Conservation (phyloP, 2,888 invertebrate genomes). For the Iselma pallidipennis region DNA sequence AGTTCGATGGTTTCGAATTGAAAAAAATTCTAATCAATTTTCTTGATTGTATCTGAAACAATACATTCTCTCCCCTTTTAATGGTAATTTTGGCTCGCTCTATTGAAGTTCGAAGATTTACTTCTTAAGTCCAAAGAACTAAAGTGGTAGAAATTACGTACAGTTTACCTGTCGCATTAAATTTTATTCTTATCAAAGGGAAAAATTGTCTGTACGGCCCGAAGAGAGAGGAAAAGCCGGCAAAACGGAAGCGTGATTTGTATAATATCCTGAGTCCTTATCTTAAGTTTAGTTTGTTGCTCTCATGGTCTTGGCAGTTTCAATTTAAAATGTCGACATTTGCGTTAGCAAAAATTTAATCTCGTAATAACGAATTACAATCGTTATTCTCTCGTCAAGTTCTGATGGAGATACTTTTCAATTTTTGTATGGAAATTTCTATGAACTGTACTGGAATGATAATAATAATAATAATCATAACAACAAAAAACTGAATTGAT, state of each 20-base stretch:
- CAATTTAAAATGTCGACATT: constrained; percentile 28
- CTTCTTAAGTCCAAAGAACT: no score
- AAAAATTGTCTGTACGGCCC: constrained; percentile 6
- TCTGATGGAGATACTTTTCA: constrained; percentile 17
- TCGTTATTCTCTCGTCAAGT: constrained; percentile 23
- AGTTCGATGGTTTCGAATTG: no score
- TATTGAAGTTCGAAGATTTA: no score
- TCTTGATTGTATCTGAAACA: no score
- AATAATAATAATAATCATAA: constrained; percentile 13
- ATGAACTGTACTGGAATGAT: constrained; percentile 9
- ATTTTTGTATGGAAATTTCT: constrained; percentile 20
- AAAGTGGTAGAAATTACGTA: not conserved
- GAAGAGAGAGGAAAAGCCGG: constrained; percentile 6
- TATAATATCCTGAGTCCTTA: constrained; percentile 26
- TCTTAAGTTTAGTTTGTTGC: constrained; percentile 28
- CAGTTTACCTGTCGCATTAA: not conserved
- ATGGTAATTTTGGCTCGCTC: no score
- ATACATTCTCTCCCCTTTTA: no score
- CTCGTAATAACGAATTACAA: constrained; percentile 25
- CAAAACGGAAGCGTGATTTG: constrained; percentile 26
- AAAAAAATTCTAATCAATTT: no score
- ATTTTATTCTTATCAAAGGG: constrained; percentile 10
- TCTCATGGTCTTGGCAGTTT: constrained; percentile 28
- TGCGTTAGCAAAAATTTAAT: constrained; percentile 28
- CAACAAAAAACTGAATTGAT: constrained; percentile 3